phyloP scores from a whole-genome alignment of 2,888 invertebrate species.

The Euspilapteryx auroguttella region DNA sequence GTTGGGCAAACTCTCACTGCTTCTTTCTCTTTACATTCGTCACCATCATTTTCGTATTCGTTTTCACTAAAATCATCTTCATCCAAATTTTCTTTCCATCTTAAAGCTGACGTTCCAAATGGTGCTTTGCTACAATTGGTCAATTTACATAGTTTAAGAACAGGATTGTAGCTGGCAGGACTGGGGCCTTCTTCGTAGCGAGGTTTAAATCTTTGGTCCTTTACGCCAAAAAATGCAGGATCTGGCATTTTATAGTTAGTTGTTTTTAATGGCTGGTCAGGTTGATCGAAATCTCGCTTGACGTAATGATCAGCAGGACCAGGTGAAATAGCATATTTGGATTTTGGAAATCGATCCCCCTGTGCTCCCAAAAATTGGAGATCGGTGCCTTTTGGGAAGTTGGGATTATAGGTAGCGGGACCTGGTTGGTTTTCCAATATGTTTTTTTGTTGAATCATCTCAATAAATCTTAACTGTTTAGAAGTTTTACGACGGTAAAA shows the following conservation, averaged over 20 bases:
- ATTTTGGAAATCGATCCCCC: constrained; percentile 18
- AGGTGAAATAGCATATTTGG: constrained; percentile 15
- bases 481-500: constrained; percentile 22
- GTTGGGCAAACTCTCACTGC: constrained; percentile 10
- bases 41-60: constrained; percentile 9
- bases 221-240: constrained; percentile 27
- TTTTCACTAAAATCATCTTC: constrained; percentile 7
- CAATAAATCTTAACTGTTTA: constrained; percentile 33
- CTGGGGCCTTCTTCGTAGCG: constrained; percentile 23
- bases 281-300: constrained; percentile 27
- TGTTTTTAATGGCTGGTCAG: constrained; percentile 11
- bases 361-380: constrained; percentile 21
- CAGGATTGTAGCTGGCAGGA: constrained; percentile 24
- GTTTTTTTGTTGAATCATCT: constrained; percentile 26
- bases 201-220: constrained; percentile 23
- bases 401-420: constrained; percentile 27
- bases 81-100: constrained; percentile 19
- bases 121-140: constrained; percentile 19
- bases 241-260: constrained; percentile 23
- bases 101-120: constrained; percentile 22
- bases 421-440: constrained; percentile 26
- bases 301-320: constrained; percentile 29
- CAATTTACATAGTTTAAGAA: constrained; percentile 14
- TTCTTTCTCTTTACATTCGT: constrained; percentile 4
- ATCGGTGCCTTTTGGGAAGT: constrained; percentile 16